These are phyloP conservation scores for Falcunculus frontatus DNA, from an alignment of 2,113 vertebrate species.

Conservation along the genomic window DNA sequence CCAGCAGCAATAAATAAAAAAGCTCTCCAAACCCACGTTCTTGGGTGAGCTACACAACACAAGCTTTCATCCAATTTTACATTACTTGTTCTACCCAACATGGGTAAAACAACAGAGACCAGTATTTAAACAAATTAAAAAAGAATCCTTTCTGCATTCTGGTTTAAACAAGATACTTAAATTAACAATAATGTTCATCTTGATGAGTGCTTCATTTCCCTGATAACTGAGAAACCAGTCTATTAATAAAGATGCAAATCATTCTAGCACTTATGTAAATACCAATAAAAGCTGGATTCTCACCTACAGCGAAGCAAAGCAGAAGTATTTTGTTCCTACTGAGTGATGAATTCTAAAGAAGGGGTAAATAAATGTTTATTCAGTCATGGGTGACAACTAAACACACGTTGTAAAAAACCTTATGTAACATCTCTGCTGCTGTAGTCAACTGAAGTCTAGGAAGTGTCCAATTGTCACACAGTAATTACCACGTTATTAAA, in stretches of 20 bases:
- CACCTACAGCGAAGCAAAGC: not conserved
- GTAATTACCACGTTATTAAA: conserved; percentile 6
- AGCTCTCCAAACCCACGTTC: not conserved
- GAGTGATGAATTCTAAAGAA: not conserved
- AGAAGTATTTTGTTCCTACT: not conserved
- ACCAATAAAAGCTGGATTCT: not conserved
- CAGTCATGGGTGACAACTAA: not conserved
- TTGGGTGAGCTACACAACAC: not conserved
- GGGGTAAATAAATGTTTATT: not conserved
- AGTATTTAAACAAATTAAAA: not conserved
- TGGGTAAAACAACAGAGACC: not conserved
- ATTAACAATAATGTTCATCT: not conserved
- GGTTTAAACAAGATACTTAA: not conserved
- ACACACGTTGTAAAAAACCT: not conserved
- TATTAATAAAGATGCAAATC: not conserved
- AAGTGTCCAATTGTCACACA: not conserved
- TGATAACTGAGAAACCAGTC: not conserved
- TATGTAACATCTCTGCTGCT: not conserved
- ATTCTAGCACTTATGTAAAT: not conserved
- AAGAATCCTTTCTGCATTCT: not conserved
- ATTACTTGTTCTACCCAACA: not conserved
- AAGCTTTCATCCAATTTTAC: not conserved
- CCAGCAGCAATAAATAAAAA: not conserved
- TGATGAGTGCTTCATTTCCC: not conserved
- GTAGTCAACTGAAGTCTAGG: not conserved